Evolutionary conservation across 2,888 invertebrate genomes (phyloP).

Genomic region (Timandra comae): DNA sequence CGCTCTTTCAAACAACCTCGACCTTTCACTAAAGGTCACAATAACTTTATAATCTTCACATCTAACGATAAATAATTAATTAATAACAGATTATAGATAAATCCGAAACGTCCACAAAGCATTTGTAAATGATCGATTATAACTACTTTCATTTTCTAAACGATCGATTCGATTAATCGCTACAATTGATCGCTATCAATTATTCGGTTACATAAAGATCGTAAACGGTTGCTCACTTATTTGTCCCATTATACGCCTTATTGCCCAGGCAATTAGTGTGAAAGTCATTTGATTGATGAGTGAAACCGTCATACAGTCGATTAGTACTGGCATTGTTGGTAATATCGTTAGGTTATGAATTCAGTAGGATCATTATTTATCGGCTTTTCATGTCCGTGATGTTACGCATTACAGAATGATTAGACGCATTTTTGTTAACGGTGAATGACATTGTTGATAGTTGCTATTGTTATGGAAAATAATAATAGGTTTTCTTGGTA

Average conservation of each 20-base stretch:
- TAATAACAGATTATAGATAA: too few relatives aligned
- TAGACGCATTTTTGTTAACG: too few relatives aligned
- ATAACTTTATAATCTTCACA: too few relatives aligned
- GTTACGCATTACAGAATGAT: conserved; percentile 10
- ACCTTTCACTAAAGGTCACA: too few relatives aligned
- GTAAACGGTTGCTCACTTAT: conserved; percentile 15
- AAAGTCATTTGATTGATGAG: conserved; percentile 50
- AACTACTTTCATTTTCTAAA: conserved; percentile 38
- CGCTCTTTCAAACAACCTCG: too few relatives aligned
- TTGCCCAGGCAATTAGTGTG: conserved; percentile 46
- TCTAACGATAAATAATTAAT: too few relatives aligned
- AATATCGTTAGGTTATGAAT: conserved; percentile 19
- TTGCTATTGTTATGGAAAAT: too few relatives aligned
- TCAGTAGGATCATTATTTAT: conserved; percentile 34
- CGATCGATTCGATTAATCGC: conserved; percentile 27
- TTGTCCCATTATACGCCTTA: conserved; percentile 46
- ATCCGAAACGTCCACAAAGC: neutral
- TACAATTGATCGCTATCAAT: conserved; percentile 30
- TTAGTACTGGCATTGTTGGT: conserved; percentile 6
- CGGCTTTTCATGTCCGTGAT: conserved; percentile 28
- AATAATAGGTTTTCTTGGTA: too few relatives aligned
- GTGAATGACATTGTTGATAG: too few relatives aligned
- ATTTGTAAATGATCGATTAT: neutral
- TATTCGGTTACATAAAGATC: conserved; percentile 37
- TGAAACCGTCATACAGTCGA: conserved; percentile 32